Evolutionary conservation across 2,888 invertebrate species (phyloP), one percentile per base, ranked within the genome.

Genomic region (Trimorus sp.): DNA sequence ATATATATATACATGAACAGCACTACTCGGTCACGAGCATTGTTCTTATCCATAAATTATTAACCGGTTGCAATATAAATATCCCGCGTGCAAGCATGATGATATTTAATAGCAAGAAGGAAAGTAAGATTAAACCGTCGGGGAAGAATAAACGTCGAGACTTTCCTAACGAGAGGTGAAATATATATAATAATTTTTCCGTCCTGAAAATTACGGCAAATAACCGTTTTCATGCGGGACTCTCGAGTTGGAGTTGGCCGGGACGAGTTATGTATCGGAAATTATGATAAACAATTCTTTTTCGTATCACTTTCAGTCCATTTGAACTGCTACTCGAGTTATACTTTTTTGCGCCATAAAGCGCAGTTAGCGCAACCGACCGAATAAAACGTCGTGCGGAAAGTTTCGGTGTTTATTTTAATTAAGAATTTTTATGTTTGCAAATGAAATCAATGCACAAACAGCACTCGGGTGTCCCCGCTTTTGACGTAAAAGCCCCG

Each of bases 11-110:
- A 26, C 26, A 3, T 26, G 26, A 38, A 15, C 11, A 1, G 58
- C 16, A 11, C 51, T 59, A 12, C 26, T 40, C 59, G 42, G 69
- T 69, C 49, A 49, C 49, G 45, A 16, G 60, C 59, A 70, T 71
- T 71, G 71, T 71, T 71, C 53, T 71, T 54, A 42, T 71, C 60
- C 53, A 53, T 70, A 60, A 62, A 60, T 71, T 70, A 59, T 49
- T 51, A 60, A 42, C 7, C 26, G 51, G n/a, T 15, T 14, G 38
- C 53, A 65, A 53, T 65, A 65, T 65, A 65, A 51, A 65, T 65
- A 53, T 8, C n/a, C 16, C 53, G 53, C 49, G 11, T n/a, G 49
- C 49, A 49, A 49, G 11, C 40, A 40, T 40, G 8, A 40, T 8
- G 40, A 40, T 40, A 62, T 26, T 26, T 58, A 26, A 58, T 58